Percentiles rank a stretch among this genome's conserved stretches.
phyloP scores from a whole-genome alignment of 2,113 vertebrate species.

The Silurus asotus region DNA sequence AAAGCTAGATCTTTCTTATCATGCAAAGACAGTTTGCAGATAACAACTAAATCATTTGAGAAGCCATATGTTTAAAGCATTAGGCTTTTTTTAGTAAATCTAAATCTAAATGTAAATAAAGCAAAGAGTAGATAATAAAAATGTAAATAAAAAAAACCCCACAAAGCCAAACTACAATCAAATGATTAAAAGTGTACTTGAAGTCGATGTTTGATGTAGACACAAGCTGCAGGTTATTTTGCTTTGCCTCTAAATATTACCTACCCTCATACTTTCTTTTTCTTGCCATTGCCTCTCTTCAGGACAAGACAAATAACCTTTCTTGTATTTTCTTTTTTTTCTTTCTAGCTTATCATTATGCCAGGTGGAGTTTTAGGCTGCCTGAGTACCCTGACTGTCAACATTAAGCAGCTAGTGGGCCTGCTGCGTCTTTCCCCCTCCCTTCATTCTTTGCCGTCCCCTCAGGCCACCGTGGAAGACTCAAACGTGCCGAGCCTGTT shows the following conservation, averaged over 20 bases:
- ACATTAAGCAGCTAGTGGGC: slow-evolving; percentile 76
- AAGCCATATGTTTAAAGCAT: background rate
- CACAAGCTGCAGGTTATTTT: slow-evolving; percentile 19
- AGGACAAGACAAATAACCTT: background rate
- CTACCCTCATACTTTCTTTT: slow-evolving; percentile 9
- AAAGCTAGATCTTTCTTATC: background rate
- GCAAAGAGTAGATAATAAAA: background rate
- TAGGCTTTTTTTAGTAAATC: background rate
- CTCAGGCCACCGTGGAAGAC: slow-evolving; percentile 74
- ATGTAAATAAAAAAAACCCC: too few species aligned
- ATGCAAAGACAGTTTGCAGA: background rate
- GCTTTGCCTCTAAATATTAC: slow-evolving; percentile 27
- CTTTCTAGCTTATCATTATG: slow-evolving; percentile 53
- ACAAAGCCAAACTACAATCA: background rate
- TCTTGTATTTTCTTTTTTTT: background rate
- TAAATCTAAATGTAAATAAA: too few species aligned
- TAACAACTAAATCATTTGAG: background rate
- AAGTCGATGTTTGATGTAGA: slow-evolving; percentile 9
- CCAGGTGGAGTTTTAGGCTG: slow-evolving; percentile 68
- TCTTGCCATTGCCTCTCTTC: background rate
- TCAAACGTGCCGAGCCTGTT: slow-evolving; percentile 84
- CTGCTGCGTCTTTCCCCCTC: slow-evolving; percentile 77
- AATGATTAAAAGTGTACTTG: background rate
- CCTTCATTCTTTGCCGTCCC: slow-evolving; percentile 68
- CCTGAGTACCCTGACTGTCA: slow-evolving; percentile 78